Evolutionary conservation across 2,113 vertebrate genomes (phyloP).

Genomic region (Rhipidura dahli): DNA sequence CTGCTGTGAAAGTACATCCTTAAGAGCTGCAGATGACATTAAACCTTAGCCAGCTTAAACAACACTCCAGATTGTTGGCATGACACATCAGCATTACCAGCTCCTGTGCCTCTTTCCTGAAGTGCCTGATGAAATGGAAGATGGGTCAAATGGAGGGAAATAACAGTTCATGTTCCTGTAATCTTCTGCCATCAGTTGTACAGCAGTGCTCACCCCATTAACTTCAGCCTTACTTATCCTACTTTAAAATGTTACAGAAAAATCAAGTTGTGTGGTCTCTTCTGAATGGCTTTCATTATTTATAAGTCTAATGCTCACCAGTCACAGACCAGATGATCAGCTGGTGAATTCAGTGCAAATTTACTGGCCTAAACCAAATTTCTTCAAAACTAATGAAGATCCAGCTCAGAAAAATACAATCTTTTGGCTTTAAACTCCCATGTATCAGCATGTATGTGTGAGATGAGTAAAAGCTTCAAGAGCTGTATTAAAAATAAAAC

Average conservation of each 20-base stretch:
- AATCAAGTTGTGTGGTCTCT: background rate
- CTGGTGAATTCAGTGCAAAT: background rate
- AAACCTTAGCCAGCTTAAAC: background rate
- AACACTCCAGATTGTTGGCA: background rate
- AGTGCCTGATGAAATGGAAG: background rate
- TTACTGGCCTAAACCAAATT: background rate
- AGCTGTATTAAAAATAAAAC: background rate
- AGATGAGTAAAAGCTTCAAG: background rate
- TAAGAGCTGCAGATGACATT: background rate
- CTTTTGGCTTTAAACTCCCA: background rate
- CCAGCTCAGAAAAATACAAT: background rate
- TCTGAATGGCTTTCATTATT: background rate
- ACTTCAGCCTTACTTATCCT: background rate
- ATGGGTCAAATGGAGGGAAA: background rate
- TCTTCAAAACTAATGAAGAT: background rate
- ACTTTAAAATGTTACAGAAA: background rate
- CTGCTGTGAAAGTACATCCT: background rate
- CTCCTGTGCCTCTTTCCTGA: background rate
- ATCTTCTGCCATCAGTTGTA: background rate
- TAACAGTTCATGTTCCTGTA: background rate
- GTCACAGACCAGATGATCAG: background rate
- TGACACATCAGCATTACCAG: background rate
- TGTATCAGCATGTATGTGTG: background rate
- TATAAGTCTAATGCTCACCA: background rate
- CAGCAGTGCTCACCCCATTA: background rate